Evolutionary conservation across 2,888 invertebrate genomes (phyloP), one percentile per base, ranked within the genome.

Genomic region (Odontocerum albicorne): DNA sequence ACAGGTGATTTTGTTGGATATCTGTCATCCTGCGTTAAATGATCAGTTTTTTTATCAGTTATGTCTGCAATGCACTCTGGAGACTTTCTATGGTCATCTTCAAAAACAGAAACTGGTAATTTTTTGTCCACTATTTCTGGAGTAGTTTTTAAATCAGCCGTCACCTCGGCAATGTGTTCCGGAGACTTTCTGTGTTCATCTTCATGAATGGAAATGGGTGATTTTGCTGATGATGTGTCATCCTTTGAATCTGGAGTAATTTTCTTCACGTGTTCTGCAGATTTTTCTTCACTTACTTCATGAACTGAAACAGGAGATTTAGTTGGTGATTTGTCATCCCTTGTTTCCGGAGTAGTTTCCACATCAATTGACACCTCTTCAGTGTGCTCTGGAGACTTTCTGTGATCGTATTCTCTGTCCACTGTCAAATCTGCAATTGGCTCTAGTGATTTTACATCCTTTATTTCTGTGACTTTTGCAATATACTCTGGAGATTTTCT

Each of bases 371-470:
- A 13, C 6, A 15, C 40, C 4, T 4, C 4, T 15, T 6, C 4
- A 40, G n/a, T 12, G 10, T 8, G 8, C 16, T 40, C 40, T 6
- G 13, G 40, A 16, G 40, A 13, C n/a, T n/a, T n/a, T n/a, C 7
- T 19, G 21, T 19, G 13, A 2, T 31, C 31, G n/a, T 13, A 6
- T 7, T n/a, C n/a, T n/a, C n/a, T n/a, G n/a, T n/a, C n/a, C n/a
- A 22, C 22, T 22, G 43, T n/a, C n/a, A n/a, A n/a, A n/a, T n/a
- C n/a, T n/a, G 17, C 33, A 33, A 17, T 33, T 45, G 20, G 12
- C 3, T 17, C 3, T n/a, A n/a, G n/a, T n/a, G n/a, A n/a, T n/a
- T n/a, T n/a, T n/a, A n/a, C n/a, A n/a, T n/a, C n/a, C n/a, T n/a
- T n/a, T n/a, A n/a, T n/a, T n/a, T n/a, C n/a, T n/a, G n/a, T n/a